Base-by-base conservation (phyloP, 2,888 invertebrate species). In the Brachypalpus laphriformis region DNA sequence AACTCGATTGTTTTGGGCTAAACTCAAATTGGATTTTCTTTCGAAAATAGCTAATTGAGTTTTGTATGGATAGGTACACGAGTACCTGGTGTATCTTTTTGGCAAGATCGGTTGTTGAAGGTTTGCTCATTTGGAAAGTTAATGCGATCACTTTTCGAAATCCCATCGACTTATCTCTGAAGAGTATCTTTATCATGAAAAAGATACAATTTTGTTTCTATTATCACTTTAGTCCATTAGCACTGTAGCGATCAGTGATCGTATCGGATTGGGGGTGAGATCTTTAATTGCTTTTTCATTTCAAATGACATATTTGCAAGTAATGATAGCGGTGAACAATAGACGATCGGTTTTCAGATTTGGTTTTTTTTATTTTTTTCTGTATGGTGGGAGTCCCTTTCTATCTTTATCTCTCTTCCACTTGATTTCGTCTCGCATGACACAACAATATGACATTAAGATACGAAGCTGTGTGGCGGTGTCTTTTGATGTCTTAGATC, bases 371-470 rank as follows among this genome's bases (percentile, higher is more conserved):
- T n/a, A n/a, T n/a, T n/a, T n/a, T n/a, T n/a, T n/a, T n/a, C n/a
- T n/a, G n/a, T 37, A 49, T 28, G 14, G 14, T 42, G 20, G 28
- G 57, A 56, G 47, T 59, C 34, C 59, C 34, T 63, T 25, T 25
- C 25, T 25, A 4, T 25, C 34, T 63, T 9, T 61, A n/a, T 7
- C 3, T 71, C 28, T 63, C 61, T 87, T 87, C 86, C 87, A 87
- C 87, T 87, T 86, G 87, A 88, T 87, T 88, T 87, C 82, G 54
- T 87, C 70, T 80, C 54, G 68, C 80, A 87, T 88, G 88, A 88
- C 87, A 88, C 57, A 88, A 87, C 87, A 87, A 87, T 87, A 88
- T 87, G 87, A 87, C 86, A 87, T 81, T 75, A 81, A 49, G 37
- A 51, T 45, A 63, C 31, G 61, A 20, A 11, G 40, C 86, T 72